Evolutionary conservation across 2,797 vertebrate genomes (phyloP), one percentile per base, ranked within the genome.

Genomic region (Phalloptychus januarius): DNA sequence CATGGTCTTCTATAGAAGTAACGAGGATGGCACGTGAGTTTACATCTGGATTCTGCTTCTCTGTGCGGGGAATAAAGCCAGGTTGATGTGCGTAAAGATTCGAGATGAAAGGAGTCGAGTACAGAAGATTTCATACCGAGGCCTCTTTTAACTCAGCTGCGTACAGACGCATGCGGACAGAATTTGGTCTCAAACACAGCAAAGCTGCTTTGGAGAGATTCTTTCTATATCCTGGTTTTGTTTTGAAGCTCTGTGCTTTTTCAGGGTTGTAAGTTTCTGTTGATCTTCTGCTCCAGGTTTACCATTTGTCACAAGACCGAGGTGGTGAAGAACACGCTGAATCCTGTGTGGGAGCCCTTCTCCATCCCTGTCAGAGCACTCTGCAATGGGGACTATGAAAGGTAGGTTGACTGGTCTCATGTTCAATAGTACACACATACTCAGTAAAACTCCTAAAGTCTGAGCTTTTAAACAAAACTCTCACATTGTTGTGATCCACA

Each of bases 251-350:
- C 72, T 67, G 44, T 48, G 40, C 77, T 71, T 63, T n/a, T 74
- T 52, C n/a, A 72, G 11, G 58, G 75, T 79, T 87, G 85, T 42
- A 76, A 84, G 74, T 74, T 75, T 52, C 40, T 79, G 61, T 80
- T 69, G 45, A 88, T 79, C 46, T 86, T 76, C 31, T 1, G 85
- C 71, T 78, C 36, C 81, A 98, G 98, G 89, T 99, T 98, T 93
- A 99, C 97, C 89, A 99, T 99, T 87, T 99, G 97, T 93, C 98
- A 99, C 92, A 98, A 98, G 95, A 98, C 97, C 0, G 97, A 98
- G 85, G 97, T 98, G 88, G 96, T 97, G 89, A 96, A 97, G 92
- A 98, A 96, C 92, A 98, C 97, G 0, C 91, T 98, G 80, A 97
- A 98, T 86, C 97, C 98, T 0, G 90, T 97, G 38, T 99, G 98